Conservation (phyloP, 2,888 invertebrate species). For the Pachliopta kotzebuea region DNA sequence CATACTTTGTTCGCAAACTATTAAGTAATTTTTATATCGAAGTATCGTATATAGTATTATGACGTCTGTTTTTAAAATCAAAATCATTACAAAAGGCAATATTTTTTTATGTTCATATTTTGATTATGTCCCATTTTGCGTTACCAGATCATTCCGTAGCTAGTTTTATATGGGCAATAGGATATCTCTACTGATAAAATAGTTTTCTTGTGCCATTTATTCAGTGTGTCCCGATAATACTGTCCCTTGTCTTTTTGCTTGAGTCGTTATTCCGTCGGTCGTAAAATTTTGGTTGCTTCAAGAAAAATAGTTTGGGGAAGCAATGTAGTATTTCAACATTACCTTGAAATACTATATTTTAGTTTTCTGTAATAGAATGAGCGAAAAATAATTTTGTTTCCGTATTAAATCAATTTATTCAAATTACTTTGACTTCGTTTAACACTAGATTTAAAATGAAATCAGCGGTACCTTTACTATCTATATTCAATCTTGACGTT, state of each 20-base stretch:
- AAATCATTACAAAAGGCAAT: no score
- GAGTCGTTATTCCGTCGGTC: slow-evolving; percentile 12
- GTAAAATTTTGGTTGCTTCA: slow-evolving; percentile 20
- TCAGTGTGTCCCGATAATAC: slow-evolving; percentile 22
- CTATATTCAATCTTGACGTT: neutral
- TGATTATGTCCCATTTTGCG: slow-evolving; percentile 9
- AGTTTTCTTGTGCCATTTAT: slow-evolving; percentile 20
- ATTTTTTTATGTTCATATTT: neutral
- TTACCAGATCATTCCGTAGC: slow-evolving; percentile 7
- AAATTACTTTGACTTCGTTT: neutral
- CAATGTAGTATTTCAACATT: neutral
- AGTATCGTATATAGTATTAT: no score
- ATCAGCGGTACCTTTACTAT: neutral
- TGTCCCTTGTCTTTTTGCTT: slow-evolving; percentile 24
- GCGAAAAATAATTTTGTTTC: neutral
- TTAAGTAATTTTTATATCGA: no score
- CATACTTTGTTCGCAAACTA: no score
- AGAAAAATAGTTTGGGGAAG: slow-evolving; percentile 2
- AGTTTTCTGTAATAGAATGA: neutral
- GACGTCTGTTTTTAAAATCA: no score
- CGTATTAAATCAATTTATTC: neutral
- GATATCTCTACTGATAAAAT: slow-evolving; percentile 19
- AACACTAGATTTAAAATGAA: neutral
- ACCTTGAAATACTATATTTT: neutral
- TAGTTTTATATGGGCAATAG: slow-evolving; percentile 24